Evolutionary conservation across 2,797 vertebrate genomes (phyloP), one percentile per base, ranked within the genome.

Genomic region (Lemur catta): DNA sequence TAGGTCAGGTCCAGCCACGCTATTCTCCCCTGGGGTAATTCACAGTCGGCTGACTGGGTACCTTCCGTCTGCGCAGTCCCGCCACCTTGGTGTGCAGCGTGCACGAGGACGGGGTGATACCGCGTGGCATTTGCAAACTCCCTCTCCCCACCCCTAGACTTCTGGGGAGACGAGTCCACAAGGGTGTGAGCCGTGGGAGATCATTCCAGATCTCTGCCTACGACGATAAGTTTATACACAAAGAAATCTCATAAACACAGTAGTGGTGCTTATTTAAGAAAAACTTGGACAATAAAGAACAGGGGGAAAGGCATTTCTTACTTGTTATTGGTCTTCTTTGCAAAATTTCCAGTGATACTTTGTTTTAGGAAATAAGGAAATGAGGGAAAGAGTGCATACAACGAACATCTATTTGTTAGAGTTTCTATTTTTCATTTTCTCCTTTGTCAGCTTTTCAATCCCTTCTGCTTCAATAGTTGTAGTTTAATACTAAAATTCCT

Each of bases 361-460:
- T 72, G 6, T 38, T 87, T 76, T 63, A 72, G 13, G n/a, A 78
- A 65, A n/a, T 12, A 46, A 8, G 15, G 22, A 43, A 65, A n/a
- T 2, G 63, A 8, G 33, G 15, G 33, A 26, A 26, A 57, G 57
- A 35, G 1, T 46, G 10, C 35, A 33, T 75, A 38, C 0, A 2
- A 17, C 35, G 3, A 8, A 10, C 20, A 41, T 43, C n/a, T 22
- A 2, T 18, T 57, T 33, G 10, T 30, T 84, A 35, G 48, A 55
- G 41, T 43, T 55, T 95, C 15, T 65, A 43, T 30, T 22, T 82
- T 80, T 80, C 9, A 4, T 69, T 87, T 95, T 85, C 38, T 81
- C 50, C 13, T 57, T 80, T 76, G 67, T 85, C 61, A 82, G 55
- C 13, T 80, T 94, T 93, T 81, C 41, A 65, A 5, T 84, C 24